Evolutionary conservation across 2,797 vertebrate species (phyloP), one percentile per base, ranked within the genome.

Genomic region (Gephyroberyx darwinii): DNA sequence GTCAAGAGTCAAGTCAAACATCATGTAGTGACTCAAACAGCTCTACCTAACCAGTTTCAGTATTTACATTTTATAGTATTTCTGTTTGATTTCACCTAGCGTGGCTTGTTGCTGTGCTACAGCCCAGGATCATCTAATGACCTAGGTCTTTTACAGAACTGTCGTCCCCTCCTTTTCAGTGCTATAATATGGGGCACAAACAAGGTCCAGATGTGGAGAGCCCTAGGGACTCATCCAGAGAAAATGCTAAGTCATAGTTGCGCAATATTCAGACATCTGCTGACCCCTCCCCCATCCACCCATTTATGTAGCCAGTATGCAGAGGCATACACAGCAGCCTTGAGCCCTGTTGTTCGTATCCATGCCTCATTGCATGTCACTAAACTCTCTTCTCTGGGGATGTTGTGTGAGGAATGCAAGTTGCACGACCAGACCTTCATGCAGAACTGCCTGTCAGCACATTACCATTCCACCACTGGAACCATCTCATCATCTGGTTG

Each of bases 401-500:
- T 5, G 17, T 8, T 30, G 14, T 47, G 16, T 47, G 26, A 31
- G 48, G 33, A 30, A 51, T 60, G 39, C n/a, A 37, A n/a, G 3
- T 39, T 31, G 54, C 5, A 22, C 17, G n/a, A 12, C 45, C 5
- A 35, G 30, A 63, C 17, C 5, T 43, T 54, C 8, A 20, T 30
- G 8, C 35, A 60, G n/a, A 61, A 62, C 14, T 2, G 17, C 7
- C 47, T n/a, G 8, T 26, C 4, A 31, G 16, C 41, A 19, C n/a
- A 80, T 94, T 91, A 99, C 97, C 98, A 99, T 39, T 99, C 96
- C 0, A 95, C 95, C 71, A 95, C 93, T 10, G 96, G 84, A 45
- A 92, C 87, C 98, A 99, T 99, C 87, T 97, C 94, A 12, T 96
- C 90, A 6, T 98, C 96, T 0, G 96, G 94, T 78, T 98, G 97